These are phyloP conservation scores for Phylloscopus trochilus DNA, from an alignment of 2,113 vertebrate genomes.

Conservation along the genomic window DNA sequence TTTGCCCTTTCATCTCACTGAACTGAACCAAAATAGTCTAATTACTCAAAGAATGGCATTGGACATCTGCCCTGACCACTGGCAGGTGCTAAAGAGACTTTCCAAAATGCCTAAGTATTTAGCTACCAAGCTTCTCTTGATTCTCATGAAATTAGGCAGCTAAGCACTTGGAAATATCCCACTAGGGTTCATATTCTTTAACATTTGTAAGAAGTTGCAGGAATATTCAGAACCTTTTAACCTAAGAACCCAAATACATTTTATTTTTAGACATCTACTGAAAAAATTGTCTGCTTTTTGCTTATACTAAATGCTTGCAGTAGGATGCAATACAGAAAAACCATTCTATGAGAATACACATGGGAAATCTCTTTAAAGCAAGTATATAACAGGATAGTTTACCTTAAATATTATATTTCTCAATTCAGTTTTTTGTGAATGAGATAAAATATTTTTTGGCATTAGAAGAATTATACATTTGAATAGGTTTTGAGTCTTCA, in stretches of 20 bases:
- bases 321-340: neutral
- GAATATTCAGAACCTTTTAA: neutral
- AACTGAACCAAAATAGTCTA: neutral
- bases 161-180: neutral
- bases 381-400: neutral
- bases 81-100: neutral
- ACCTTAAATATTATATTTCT: neutral
- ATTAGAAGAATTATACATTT: neutral
- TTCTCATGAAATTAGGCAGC: neutral
- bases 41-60: neutral
- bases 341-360: neutral
- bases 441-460: neutral
- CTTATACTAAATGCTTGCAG: neutral
- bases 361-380: neutral
- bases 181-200: neutral
- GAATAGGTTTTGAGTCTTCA: neutral
- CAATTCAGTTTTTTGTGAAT: neutral
- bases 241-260: neutral
- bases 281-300: neutral
- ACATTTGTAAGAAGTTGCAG: neutral
- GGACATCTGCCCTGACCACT: neutral
- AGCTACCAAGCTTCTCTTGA: neutral
- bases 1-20: neutral
- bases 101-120: neutral
- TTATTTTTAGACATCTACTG: neutral